Evolutionary conservation across 2,113 vertebrate genomes (phyloP).

Genomic region (Gorsachius goisagi): DNA sequence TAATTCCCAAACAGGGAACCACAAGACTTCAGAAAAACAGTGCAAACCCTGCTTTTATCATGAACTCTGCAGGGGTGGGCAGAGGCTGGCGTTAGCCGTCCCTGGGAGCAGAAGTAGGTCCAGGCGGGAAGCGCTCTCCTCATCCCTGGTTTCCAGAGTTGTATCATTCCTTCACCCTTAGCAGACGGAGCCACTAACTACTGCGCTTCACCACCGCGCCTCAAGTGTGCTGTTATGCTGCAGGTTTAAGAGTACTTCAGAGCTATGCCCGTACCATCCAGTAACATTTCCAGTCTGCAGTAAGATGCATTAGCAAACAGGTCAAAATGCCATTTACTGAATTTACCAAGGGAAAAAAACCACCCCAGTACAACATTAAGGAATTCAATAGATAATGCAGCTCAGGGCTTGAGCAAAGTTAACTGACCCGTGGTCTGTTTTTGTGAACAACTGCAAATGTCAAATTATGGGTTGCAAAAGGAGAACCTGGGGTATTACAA

Average conservation of each 20-base stretch:
- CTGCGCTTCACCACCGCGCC: neutral
- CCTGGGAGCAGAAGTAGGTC: neutral
- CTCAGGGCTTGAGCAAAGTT: neutral
- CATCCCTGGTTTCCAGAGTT: neutral
- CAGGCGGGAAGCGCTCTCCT: neutral
- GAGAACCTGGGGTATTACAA: neutral
- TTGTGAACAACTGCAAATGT: neutral
- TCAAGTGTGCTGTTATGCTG: neutral
- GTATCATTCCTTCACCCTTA: neutral
- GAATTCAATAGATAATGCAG: neutral
- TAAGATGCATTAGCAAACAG: neutral
- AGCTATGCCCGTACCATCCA: neutral
- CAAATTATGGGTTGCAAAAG: neutral
- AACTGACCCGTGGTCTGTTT: neutral
- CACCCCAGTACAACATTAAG: neutral
- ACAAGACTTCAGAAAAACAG: neutral
- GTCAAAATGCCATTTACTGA: neutral
- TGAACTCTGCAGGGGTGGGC: neutral
- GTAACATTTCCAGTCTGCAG: neutral
- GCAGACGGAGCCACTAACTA: neutral
- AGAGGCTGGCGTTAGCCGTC: neutral
- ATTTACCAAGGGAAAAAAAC: neutral
- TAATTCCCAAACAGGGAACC: neutral
- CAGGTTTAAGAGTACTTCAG: neutral
- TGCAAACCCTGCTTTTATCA: neutral